phyloP scores from a whole-genome alignment of 2,888 invertebrate species.

The Alloplasta piceator region DNA sequence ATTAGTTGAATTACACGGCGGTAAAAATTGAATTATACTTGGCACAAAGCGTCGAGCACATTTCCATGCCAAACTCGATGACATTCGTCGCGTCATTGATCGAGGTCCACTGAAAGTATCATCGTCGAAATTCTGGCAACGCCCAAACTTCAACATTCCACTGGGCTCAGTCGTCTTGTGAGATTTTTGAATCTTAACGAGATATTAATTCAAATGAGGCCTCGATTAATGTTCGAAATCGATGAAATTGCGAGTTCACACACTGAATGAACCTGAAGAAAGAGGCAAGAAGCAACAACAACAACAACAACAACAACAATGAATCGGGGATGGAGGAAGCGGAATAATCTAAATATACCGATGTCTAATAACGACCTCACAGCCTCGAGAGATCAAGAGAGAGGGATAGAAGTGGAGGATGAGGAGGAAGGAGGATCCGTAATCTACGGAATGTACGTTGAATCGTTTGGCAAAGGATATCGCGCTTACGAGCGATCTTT shows the following conservation, averaged over 20 bases:
- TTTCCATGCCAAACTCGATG: background rate
- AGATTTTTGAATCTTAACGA: no score
- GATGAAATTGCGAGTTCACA: background rate
- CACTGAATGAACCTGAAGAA: no score
- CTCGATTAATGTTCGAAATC: background rate
- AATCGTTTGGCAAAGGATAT: constrained; percentile 49
- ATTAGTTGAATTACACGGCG: no score
- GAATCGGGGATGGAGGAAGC: constrained; percentile 62
- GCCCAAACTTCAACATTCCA: no score
- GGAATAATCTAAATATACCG: constrained; percentile 68
- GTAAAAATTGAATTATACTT: background rate
- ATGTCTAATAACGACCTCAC: constrained; percentile 64
- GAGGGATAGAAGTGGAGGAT: constrained; percentile 12
- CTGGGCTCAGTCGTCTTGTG: no score
- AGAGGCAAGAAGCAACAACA: background rate
- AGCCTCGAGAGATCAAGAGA: constrained; percentile 49
- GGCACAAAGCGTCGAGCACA: background rate
- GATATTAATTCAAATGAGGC: no score
- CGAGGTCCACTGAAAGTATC: no score
- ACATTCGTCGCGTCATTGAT: no score
- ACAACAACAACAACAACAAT: constrained; percentile 3
- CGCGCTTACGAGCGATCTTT: constrained; percentile 14
- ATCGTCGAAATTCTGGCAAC: no score
- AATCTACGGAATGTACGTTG: constrained; percentile 57
- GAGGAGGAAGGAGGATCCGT: constrained; percentile 21